Conservation (phyloP, 2,888 invertebrate species). For the Torymus aiolomorphi region DNA sequence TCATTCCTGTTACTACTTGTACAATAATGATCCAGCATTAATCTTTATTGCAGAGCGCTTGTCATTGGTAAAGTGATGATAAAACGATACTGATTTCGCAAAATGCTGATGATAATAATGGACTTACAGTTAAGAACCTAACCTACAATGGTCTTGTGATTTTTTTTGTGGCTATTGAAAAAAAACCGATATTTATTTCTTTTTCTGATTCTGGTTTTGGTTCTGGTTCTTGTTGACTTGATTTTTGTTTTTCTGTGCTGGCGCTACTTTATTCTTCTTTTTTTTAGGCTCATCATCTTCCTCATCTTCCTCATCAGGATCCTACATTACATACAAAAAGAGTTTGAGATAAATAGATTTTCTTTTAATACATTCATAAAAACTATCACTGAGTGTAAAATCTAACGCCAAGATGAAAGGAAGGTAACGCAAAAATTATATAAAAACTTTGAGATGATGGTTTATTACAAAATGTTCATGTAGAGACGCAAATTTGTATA, state of each 20-base stretch:
- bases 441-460: constrained; percentile 62
- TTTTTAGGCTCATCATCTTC: constrained; percentile 88
- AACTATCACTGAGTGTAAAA: constrained; percentile 38
- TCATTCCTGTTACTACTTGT: constrained; percentile 34
- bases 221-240: constrained; percentile 74
- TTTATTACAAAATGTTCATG: constrained; percentile 68
- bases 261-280: constrained; percentile 85
- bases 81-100: constrained; percentile 70
- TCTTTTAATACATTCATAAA: constrained; percentile 17
- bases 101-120: constrained; percentile 72
- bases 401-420: constrained; percentile 65
- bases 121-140: constrained; percentile 73
- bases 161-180: constrained; percentile 62
- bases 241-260: constrained; percentile 84
- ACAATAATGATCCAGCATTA: constrained; percentile 54
- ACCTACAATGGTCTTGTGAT: constrained; percentile 69
- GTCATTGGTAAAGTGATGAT: constrained; percentile 58
- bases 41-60: constrained; percentile 44
- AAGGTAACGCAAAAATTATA: constrained; percentile 62
- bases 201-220: constrained; percentile 55
- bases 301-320: constrained; percentile 83
- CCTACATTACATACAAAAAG: constrained; percentile 75
- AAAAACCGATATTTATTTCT: constrained; percentile 70
- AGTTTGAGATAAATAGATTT: background rate
- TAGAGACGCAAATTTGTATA: constrained; percentile 34